Conservation (phyloP, 2,113 vertebrate species). For the Pterocles orientalis region DNA sequence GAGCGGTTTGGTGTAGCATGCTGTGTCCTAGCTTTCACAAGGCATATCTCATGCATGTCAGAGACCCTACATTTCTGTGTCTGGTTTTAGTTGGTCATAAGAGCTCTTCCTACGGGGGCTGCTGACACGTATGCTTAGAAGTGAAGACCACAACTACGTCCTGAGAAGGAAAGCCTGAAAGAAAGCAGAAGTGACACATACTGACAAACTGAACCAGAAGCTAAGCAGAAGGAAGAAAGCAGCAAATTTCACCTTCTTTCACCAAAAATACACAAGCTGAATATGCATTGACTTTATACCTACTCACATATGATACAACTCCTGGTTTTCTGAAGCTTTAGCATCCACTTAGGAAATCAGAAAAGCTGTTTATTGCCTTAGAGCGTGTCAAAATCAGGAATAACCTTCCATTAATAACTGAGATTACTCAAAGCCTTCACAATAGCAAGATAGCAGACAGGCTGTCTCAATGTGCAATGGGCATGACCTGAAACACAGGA, state of each 20-base stretch:
- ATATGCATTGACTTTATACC: neutral
- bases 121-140: neutral
- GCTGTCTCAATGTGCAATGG: neutral
- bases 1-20: neutral
- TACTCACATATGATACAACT: neutral
- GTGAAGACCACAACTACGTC: neutral
- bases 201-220: neutral
- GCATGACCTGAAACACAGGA: neutral
- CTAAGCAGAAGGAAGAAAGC: neutral
- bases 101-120: neutral
- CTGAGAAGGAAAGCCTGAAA: neutral
- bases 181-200: neutral
- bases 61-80: neutral
- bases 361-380: neutral
- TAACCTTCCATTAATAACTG: neutral
- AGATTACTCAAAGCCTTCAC: neutral
- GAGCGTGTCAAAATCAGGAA: neutral
- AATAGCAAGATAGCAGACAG: neutral
- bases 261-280: neutral
- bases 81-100: neutral
- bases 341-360: neutral
- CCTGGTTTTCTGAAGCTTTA: neutral
- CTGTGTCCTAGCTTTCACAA: neutral
- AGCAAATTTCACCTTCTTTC: neutral
- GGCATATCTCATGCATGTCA: neutral